phyloP scores from a whole-genome alignment of 1,140 invertebrate species.

The Lepeophtheirus salmonis region DNA sequence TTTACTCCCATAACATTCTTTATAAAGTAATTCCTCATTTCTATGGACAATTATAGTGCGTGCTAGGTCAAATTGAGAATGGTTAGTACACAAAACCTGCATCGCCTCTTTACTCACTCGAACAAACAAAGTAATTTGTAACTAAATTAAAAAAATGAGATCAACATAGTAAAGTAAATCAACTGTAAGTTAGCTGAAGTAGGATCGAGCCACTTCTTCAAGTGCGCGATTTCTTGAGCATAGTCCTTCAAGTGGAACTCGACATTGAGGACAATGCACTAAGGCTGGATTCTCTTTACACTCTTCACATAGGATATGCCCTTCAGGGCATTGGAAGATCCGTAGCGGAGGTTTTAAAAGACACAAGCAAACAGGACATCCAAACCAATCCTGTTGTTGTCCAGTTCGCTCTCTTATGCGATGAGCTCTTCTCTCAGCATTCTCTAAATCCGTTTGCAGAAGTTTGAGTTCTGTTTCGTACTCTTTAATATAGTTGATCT shows the following conservation, averaged over 20 bases:
- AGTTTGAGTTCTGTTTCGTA: slow-evolving; percentile 4
- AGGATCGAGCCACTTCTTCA: slow-evolving; percentile 16
- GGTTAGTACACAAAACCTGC: too few species aligned
- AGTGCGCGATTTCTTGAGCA: slow-evolving; percentile 13
- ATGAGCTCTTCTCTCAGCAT: not conserved
- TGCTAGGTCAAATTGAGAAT: too few species aligned
- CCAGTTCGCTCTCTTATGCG: not conserved
- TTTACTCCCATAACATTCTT: too few species aligned
- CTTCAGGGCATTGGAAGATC: slow-evolving; percentile 16
- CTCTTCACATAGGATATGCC: slow-evolving; percentile 16
- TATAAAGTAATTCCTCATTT: too few species aligned
- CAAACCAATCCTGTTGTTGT: slow-evolving; percentile 7
- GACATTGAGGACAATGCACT: slow-evolving; percentile 16
- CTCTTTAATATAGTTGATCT: not conserved
- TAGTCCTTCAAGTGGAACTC: not conserved
- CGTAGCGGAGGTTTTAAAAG: slow-evolving; percentile 2
- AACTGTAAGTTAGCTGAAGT: slow-evolving; percentile 5
- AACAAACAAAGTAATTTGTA: too few species aligned
- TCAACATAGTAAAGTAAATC: too few species aligned
- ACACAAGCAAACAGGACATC: slow-evolving; percentile 4
- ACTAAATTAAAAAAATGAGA: too few species aligned
- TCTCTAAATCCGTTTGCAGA: not conserved
- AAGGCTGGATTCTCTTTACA: slow-evolving; percentile 17
- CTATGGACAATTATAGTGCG: too few species aligned
- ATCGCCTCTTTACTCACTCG: too few species aligned